Evolutionary conservation across 37 sponge, comb jelly and placozoan species (phyloP).

Genomic region (Lycopodina hypogea): DNA sequence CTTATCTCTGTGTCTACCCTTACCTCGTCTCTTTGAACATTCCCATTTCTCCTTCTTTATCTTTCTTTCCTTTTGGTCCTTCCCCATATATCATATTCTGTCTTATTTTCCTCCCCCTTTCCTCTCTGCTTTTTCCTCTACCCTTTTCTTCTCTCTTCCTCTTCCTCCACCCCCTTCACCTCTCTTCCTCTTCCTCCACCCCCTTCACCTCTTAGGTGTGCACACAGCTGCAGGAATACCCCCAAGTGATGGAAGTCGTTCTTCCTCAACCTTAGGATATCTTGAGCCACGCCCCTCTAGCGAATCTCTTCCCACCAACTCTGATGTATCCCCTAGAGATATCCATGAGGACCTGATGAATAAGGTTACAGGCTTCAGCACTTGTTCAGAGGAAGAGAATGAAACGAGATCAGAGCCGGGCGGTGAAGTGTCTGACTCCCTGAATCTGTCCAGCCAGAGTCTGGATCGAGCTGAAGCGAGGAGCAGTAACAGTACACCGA

Average conservation of each 20-base stretch:
- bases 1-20: too few relatives aligned
- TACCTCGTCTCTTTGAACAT: too few relatives aligned
- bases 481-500: background rate
- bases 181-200: background rate
- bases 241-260: conserved; percentile 15
- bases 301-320: background rate
- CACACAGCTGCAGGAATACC: background rate
- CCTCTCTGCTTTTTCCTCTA: too few relatives aligned
- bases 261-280: conserved; percentile 32
- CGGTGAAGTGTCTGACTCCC: background rate
- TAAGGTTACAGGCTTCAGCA: background rate
- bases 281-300: conserved; percentile 22
- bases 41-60: too few relatives aligned
- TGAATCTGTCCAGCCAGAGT: background rate
- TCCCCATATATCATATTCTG: too few relatives aligned
- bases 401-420: background rate
- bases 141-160: too few relatives aligned
- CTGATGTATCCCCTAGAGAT: background rate
- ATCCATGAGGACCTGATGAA: conserved; percentile 26
- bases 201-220: background rate
- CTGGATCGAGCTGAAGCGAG: background rate
- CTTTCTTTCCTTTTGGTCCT: background rate
- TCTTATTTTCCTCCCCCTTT: too few relatives aligned
- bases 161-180: too few relatives aligned
- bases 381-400: background rate